Evolutionary conservation across 2,797 vertebrate species (phyloP).

Genomic region (Aeoliscus strigatus): DNA sequence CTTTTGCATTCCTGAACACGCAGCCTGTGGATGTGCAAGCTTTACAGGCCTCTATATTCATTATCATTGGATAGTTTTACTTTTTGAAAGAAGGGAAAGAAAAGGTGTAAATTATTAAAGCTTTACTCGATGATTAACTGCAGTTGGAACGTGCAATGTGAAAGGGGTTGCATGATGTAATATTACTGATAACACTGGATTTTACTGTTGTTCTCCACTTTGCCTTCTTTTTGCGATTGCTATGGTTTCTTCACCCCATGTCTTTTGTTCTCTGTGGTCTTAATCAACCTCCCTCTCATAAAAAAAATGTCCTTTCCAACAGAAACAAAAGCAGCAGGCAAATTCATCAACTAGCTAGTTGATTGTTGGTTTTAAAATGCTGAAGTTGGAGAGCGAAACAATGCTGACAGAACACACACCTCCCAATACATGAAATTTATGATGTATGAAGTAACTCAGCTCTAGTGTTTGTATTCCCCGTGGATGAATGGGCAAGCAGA

Average conservation of each 20-base stretch:
- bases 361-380: too few species aligned
- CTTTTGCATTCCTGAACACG: too few species aligned
- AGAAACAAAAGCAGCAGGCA: too few species aligned
- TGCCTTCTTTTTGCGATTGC: not conserved
- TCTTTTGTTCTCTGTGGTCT: not conserved
- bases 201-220: not conserved
- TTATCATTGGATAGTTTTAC: too few species aligned
- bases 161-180: not conserved
- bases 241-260: not conserved
- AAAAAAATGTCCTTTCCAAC: too few species aligned
- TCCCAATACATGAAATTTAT: not conserved
- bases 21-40: too few species aligned
- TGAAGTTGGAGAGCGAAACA: not conserved
- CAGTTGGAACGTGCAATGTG: not conserved
- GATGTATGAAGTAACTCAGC: too few species aligned
- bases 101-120: too few species aligned
- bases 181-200: not conserved
- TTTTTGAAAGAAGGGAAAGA: too few species aligned
- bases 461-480: conserved; percentile 3
- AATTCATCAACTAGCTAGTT: not conserved
- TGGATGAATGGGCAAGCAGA: conserved; percentile 22
- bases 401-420: not conserved
- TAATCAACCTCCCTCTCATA: not conserved
- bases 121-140: not conserved
- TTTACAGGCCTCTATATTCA: too few species aligned